These are phyloP conservation scores for Halcyon badia DNA, from an alignment of 2,797 vertebrate genomes.

Conservation along the genomic window DNA sequence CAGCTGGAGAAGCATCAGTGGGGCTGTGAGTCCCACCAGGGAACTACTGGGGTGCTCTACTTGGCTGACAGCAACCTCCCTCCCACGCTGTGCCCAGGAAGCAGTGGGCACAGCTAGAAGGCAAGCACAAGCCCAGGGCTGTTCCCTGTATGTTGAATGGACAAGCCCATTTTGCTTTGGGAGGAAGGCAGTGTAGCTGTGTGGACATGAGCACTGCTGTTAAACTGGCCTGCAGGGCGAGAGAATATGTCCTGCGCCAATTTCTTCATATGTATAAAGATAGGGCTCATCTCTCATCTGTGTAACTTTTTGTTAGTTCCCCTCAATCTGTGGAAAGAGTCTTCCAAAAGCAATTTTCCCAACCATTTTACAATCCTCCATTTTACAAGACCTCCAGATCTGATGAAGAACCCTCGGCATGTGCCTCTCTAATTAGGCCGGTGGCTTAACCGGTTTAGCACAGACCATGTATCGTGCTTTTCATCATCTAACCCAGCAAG, in stretches of 20 bases:
- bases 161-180: background rate
- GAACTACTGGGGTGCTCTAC: background rate
- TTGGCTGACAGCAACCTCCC: background rate
- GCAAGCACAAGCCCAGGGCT: background rate
- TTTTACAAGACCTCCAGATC: background rate
- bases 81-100: rapidly evolving
- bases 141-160: rapidly evolving
- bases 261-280: background rate
- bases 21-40: background rate
- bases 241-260: background rate
- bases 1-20: background rate
- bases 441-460: background rate
- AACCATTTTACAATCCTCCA: background rate
- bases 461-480: rapidly evolving
- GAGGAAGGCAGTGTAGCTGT: background rate
- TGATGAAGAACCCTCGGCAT: background rate
- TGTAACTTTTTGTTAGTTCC: background rate
- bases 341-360: background rate
- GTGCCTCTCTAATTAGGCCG: background rate
- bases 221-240: background rate
- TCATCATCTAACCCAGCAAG: background rate
- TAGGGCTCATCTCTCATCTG: rapidly evolving
- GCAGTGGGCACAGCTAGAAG: background rate
- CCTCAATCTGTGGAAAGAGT: background rate
- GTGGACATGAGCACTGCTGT: rapidly evolving